A percentile compares a stretch with the other conserved stretches of the same genome.
Evolutionary conservation across 2,113 vertebrate species (phyloP).

Genomic region (Paradisaea rubra): DNA sequence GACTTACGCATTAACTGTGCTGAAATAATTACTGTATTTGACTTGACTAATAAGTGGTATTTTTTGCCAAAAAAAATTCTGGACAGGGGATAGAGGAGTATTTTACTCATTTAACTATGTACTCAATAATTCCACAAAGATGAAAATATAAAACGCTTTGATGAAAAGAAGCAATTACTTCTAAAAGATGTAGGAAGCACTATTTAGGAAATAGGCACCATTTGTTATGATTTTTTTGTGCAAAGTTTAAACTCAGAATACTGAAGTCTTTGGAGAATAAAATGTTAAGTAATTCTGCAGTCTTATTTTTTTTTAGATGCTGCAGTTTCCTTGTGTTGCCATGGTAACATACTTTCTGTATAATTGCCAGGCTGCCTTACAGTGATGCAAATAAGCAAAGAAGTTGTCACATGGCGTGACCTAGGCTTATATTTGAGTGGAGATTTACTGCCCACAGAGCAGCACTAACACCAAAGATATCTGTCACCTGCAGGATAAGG

Average conservation of each 20-base stretch:
- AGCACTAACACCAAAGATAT: background rate
- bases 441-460: constrained; percentile 10
- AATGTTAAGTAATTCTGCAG: constrained; percentile 43
- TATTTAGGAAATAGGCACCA: constrained; percentile 21
- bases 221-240: constrained; percentile 28
- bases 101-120: background rate
- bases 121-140: background rate
- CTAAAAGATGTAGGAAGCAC: constrained; percentile 35
- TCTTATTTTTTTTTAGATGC: constrained; percentile 35
- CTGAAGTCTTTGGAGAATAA: background rate
- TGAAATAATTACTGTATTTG: constrained; percentile 32
- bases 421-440: background rate
- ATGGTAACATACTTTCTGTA: constrained; percentile 28
- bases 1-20: background rate
- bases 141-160: constrained; percentile 4
- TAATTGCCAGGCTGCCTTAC: constrained; percentile 48
- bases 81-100: background rate
- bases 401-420: constrained; percentile 38
- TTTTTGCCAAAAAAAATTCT: background rate
- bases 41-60: constrained; percentile 26
- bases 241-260: constrained; percentile 26
- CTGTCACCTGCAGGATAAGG: background rate
- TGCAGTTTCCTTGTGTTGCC: constrained; percentile 40
- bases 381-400: constrained; percentile 44
- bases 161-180: constrained; percentile 24